Evolutionary conservation across 2,888 invertebrate genomes (phyloP).

Genomic region (Apoderus coryli): DNA sequence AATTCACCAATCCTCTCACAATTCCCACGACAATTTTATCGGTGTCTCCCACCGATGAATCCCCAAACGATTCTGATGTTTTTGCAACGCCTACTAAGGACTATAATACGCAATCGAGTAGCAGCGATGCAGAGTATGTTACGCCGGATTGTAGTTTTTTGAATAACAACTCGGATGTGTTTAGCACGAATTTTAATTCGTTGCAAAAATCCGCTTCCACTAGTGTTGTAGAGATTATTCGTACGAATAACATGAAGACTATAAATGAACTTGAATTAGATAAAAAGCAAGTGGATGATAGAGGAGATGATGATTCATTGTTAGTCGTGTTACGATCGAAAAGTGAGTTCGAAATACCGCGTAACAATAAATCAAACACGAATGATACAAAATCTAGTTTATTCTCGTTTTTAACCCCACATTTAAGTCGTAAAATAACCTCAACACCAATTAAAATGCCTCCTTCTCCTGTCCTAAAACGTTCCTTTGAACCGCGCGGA

Average conservation of each 20-base stretch:
- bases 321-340: slow-evolving; percentile 29
- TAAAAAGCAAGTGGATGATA: too few species aligned
- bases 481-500: not conserved
- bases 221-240: slow-evolving; percentile 21
- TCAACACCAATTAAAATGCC: slow-evolving; percentile 21
- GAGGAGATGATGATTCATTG: too few species aligned
- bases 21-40: slow-evolving; percentile 22
- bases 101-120: slow-evolving; percentile 24
- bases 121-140: slow-evolving; percentile 26
- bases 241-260: too few species aligned
- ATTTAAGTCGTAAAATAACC: slow-evolving; percentile 34
- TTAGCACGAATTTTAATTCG: slow-evolving; percentile 25
- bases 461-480: not conserved
- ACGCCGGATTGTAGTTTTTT: slow-evolving; percentile 25
- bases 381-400: too few species aligned
- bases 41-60: slow-evolving; percentile 15
- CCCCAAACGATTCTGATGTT: too few species aligned
- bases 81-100: slow-evolving; percentile 19
- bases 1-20: slow-evolving; percentile 20
- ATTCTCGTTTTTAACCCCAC: slow-evolving; percentile 44
- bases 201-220: slow-evolving; percentile 26
- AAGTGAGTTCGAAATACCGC: slow-evolving; percentile 30
- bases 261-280: too few species aligned
- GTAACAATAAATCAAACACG: slow-evolving; percentile 23
- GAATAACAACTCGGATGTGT: slow-evolving; percentile 19